phyloP scores from a whole-genome alignment of 2,797 vertebrate genomes.

The Cyprinella venusta region DNA sequence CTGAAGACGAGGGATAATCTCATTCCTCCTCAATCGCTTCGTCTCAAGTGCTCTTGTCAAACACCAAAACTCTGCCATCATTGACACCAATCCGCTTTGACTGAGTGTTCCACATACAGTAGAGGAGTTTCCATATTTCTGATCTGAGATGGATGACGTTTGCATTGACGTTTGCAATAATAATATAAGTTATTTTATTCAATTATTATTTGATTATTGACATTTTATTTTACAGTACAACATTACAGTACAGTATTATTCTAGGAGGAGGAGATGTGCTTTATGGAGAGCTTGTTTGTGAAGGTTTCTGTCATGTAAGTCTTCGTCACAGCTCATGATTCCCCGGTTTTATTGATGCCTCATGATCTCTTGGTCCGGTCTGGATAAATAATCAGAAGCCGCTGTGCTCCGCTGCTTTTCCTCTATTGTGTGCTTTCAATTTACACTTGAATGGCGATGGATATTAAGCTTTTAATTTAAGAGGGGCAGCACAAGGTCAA shows the following conservation, averaged over 20 bases:
- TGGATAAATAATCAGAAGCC: slow-evolving; percentile 13
- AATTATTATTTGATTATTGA: no score
- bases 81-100: background rate
- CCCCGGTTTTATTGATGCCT: background rate
- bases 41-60: background rate
- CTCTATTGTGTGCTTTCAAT: slow-evolving; percentile 33
- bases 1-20: slow-evolving; percentile 48
- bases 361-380: background rate
- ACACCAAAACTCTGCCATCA: background rate
- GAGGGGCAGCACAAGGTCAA: slow-evolving; percentile 6
- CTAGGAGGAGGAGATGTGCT: background rate
- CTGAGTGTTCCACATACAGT: background rate
- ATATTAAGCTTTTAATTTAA: slow-evolving; percentile 25
- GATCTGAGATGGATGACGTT: background rate
- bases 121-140: background rate
- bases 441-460: slow-evolving; percentile 18
- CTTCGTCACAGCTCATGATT: background rate
- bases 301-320: background rate
- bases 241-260: no score
- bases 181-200: no score
- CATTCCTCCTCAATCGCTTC: background rate
- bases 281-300: background rate
- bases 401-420: background rate
- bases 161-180: no score
- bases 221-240: background rate